Conservation (phyloP, 2,113 vertebrate genomes). For the Tragelaphus scriptus region DNA sequence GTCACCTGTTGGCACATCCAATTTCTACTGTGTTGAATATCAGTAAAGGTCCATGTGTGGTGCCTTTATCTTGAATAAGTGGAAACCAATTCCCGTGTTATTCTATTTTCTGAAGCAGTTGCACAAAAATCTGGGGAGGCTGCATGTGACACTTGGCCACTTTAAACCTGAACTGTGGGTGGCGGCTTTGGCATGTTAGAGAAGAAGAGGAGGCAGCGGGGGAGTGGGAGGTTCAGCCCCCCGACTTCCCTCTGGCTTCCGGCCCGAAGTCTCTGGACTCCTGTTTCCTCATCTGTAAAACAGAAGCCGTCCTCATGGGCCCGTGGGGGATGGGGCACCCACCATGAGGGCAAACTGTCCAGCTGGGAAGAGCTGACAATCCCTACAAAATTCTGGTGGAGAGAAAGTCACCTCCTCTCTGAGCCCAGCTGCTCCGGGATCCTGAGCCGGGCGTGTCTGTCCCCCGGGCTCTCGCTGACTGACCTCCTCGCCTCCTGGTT, state of each 20-base stretch:
- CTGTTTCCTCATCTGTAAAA: neutral
- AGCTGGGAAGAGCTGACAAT: rapidly evolving
- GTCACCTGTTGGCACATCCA: neutral
- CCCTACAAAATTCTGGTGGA: neutral
- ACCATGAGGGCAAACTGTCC: rapidly evolving
- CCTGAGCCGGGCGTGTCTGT: too few relatives aligned
- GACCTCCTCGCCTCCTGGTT: neutral
- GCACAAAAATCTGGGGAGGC: neutral
- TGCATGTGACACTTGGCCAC: rapidly evolving
- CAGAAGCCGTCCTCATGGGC: rapidly evolving
- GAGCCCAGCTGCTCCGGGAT: rapidly evolving
- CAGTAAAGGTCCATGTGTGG: rapidly evolving
- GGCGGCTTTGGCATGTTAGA: too few relatives aligned
- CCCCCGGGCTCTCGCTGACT: rapidly evolving
- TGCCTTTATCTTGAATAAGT: neutral
- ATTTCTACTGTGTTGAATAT: rapidly evolving
- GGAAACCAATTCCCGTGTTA: neutral
- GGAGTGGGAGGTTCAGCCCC: rapidly evolving
- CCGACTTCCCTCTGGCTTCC: neutral
- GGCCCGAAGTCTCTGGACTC: too few relatives aligned
- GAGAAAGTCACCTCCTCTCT: too few relatives aligned
- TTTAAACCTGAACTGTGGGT: rapidly evolving
- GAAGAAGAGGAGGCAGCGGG: too few relatives aligned
- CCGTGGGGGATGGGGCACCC: rapidly evolving
- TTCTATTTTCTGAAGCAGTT: too few relatives aligned